Evolutionary conservation across 2,113 vertebrate species (phyloP), one percentile per base, ranked within the genome.

Genomic region (Podocnemis expansa): DNA sequence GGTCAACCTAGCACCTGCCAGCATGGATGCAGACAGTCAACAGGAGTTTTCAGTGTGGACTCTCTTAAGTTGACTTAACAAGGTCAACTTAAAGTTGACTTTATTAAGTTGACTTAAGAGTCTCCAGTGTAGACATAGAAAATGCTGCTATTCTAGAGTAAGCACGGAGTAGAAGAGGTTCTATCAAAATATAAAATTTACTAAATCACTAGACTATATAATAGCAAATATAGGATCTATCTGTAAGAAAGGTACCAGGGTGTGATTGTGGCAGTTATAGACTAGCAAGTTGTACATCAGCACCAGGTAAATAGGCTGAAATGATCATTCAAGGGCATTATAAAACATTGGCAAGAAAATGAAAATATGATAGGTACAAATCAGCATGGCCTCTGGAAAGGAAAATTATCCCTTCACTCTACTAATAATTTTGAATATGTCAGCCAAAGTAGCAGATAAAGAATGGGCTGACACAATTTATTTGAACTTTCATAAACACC

Each of bases 271-370:
- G 51, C 86, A 88, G 89, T 75, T 5, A 78, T 47, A 80, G 89
- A 58, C 2, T 82, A 51, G 11, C 70, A 88, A 93, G 2, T 89
- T 21, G 84, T 47, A 11, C 1, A 2, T 75, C 75, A 55, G 16
- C 49, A 10, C 7, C 31, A 25, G 38, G 24, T 76, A 70, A 67
- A 63, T 13, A 94, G 25, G 31, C 80, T 88, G 80, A 95, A 93
- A 82, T 10, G 54, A 24, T 58, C 73, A 84, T 82, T 84, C n/a
- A 92, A 93, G n/a, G 22, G 96, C 94, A 31, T 88, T 5, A 80
- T 82, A 80, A 86, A 58, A 93, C 93, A 88, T 22, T 58, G 82
- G 47, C 6, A 89, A 58, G 58, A 94, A 89, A 5, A 78, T 51
- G 19, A 84, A 89, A 85, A 84, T 27, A 29, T 22, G 86, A 91